phyloP scores from a whole-genome alignment of 2,113 vertebrate genomes.

The Aegithalos caudatus region DNA sequence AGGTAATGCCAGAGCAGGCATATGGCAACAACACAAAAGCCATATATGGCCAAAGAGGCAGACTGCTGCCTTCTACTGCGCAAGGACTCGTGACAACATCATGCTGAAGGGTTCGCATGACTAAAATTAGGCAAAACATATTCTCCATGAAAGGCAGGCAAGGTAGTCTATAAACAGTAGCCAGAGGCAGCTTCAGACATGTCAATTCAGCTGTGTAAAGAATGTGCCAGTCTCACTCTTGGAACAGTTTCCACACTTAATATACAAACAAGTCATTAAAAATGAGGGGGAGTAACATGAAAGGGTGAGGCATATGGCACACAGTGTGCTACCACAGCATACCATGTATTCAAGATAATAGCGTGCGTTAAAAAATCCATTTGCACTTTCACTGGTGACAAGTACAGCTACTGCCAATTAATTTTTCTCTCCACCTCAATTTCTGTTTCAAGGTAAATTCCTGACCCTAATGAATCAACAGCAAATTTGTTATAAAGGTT shows the following conservation, averaged over 20 bases:
- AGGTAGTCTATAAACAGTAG: not conserved
- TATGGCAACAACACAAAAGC: constrained; percentile 4
- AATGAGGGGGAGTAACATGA: constrained; percentile 36
- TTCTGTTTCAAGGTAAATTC: constrained; percentile 15
- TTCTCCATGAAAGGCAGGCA: not conserved
- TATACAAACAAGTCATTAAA: constrained; percentile 32
- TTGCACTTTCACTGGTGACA: constrained; percentile 47
- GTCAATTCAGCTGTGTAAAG: constrained; percentile 37
- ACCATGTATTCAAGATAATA: constrained; percentile 42
- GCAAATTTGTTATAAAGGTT: not conserved
- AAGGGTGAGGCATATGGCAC: constrained; percentile 38
- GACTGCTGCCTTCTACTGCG: not conserved
- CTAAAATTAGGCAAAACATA: constrained; percentile 29
- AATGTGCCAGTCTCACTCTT: constrained; percentile 37
- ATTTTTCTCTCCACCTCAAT: not conserved
- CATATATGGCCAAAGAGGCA: constrained; percentile 47
- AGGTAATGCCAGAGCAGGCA: not conserved
- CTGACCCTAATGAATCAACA: not conserved
- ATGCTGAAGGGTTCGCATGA: not conserved
- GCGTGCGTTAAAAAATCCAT: not conserved
- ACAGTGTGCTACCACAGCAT: constrained; percentile 44
- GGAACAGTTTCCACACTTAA: constrained; percentile 9
- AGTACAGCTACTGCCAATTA: not conserved
- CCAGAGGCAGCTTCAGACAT: constrained; percentile 27
- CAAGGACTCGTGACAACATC: constrained; percentile 19